Conservation (phyloP, 2,113 vertebrate species). For the Indicator indicator region DNA sequence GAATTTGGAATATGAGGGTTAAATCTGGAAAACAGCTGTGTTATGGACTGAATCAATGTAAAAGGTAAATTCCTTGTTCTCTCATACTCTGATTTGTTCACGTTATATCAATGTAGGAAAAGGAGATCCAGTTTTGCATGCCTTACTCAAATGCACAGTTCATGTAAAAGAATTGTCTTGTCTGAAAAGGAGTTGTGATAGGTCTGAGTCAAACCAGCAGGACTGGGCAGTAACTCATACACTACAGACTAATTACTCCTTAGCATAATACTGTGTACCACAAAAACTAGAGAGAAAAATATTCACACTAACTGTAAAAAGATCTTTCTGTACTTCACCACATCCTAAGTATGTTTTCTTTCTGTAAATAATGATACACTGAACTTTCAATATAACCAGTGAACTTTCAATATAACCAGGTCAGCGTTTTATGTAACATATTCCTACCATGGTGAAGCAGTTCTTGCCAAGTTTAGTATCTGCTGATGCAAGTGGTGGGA, state of each 20-base stretch:
- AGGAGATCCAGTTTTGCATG: conserved; percentile 1
- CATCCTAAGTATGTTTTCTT: conserved; percentile 54
- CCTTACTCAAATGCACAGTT: neutral
- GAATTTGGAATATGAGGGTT: neutral
- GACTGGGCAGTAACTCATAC: neutral
- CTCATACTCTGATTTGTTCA: neutral
- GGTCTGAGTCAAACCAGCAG: conserved; percentile 14
- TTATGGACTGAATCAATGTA: conserved; percentile 2
- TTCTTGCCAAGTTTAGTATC: conserved; percentile 3
- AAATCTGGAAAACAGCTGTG: conserved; percentile 54
- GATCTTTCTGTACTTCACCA: conserved; percentile 34
- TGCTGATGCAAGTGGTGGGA: neutral
- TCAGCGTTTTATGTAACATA: neutral
- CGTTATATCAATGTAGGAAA: conserved; percentile 5
- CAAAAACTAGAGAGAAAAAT: conserved; percentile 25
- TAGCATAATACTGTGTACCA: neutral
- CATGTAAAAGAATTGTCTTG: neutral
- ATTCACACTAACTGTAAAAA: conserved; percentile 6
- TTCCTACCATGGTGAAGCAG: conserved; percentile 3
- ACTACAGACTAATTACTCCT: neutral
- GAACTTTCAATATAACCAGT: neutral
- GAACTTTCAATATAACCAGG: neutral
- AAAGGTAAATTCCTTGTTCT: conserved; percentile 31
- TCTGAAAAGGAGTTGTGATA: neutral
- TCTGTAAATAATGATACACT: neutral